Conservation (phyloP, 2,797 vertebrate genomes). For the Numenius phaeopus region DNA sequence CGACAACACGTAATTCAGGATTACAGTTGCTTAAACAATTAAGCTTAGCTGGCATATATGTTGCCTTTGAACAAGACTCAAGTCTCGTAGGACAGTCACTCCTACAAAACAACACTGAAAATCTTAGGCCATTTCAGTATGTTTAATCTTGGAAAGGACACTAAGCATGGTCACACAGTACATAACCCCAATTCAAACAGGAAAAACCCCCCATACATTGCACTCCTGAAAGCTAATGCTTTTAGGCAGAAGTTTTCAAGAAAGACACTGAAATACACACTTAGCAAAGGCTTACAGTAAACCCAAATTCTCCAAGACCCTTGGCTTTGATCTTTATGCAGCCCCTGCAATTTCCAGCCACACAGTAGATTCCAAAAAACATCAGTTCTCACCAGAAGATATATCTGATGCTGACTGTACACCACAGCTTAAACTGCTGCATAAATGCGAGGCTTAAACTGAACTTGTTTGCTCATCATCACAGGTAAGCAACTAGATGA, state of each 20-base stretch:
- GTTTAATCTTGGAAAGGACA: not conserved
- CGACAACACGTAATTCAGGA: not conserved
- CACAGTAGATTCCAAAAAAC: not conserved
- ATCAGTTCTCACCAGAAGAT: not conserved
- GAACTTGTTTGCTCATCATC: not conserved
- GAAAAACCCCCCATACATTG: fast-evolving
- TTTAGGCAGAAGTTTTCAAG: not conserved
- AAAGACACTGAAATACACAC: not conserved
- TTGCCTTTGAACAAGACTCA: not conserved
- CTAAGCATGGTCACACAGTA: not conserved
- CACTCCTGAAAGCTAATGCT: not conserved
- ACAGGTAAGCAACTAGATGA: not conserved
- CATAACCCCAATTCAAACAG: not conserved
- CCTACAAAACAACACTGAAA: not conserved
- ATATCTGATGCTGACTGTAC: not conserved
- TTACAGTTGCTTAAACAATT: not conserved
- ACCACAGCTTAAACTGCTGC: not conserved
- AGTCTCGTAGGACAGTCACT: not conserved
- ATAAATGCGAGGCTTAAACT: not conserved
- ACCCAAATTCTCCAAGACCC: not conserved
- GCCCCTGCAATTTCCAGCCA: not conserved
- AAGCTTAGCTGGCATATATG: not conserved
- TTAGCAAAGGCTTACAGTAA: not conserved
- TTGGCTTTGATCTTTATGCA: not conserved
- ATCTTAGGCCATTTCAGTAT: not conserved